Base-by-base conservation (phyloP, 1,140 invertebrate genomes). In the Drosophila nasuta region DNA sequence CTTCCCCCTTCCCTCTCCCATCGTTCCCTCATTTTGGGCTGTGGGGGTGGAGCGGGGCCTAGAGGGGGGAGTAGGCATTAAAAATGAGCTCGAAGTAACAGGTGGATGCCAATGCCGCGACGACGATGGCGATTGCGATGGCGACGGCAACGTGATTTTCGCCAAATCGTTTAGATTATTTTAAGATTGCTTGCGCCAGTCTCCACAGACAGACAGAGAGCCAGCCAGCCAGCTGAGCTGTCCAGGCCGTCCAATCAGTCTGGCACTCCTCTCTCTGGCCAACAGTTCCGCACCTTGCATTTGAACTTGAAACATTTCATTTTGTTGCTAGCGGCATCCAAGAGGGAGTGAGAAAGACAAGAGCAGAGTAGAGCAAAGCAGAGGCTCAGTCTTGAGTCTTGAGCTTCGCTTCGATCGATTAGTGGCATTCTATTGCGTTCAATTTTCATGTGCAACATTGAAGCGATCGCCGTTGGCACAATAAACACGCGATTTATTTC, bases 401-500 rank as follows among this genome's bases (percentile, higher is more conserved):
- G 45, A 43, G 35, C 38, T 15, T 56, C 78, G 35, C 38, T 15
- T 56, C 81, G 85, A 89, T 89, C 85, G 85, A 89, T 89, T 89
- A 89, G 85, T 89, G 85, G 85, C 85, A 89, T 89, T 89, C 85
- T 89, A 89, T 89, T 89, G 85, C 85, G 85, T 89, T 89, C 85
- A 89, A 89, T 89, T 89, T 88, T 88, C 86, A 88, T 88, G 85
- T 83, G 85, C 85, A 89, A 89, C 85, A 83, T 78, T 80, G 81
- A 81, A 69, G 77, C 79, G 75, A 86, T 82, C 82, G 83, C 85
- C 85, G 71, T 75, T 89, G 85, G 85, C 85, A 89, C 85, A 89
- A 89, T 89, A 89, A 89, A 89, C 85, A 89, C 85, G 85, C 85
- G 85, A 89, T 89, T 89, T 89, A 89, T 89, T 89, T 89, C 85